phyloP scores from a whole-genome alignment of 2,113 vertebrate species.

The Crotophaga sulcirostris region DNA sequence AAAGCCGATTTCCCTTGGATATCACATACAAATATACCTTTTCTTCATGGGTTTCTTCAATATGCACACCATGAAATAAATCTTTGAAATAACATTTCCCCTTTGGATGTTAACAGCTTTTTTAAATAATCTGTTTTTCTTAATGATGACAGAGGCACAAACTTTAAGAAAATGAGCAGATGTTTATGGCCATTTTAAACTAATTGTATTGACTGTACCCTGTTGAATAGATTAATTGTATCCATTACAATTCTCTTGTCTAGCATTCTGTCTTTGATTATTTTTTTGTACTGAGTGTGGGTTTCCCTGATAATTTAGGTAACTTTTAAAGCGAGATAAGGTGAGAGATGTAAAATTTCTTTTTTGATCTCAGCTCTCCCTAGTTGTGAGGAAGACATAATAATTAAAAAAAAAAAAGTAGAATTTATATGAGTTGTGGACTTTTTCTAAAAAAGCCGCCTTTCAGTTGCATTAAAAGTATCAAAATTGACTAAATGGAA shows the following conservation, averaged over 20 bases:
- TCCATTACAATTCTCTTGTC: constrained; percentile 11
- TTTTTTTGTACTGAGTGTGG: neutral
- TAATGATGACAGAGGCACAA: neutral
- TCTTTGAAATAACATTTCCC: neutral
- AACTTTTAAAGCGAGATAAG: neutral
- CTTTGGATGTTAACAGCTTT: neutral
- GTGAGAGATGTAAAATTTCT: neutral
- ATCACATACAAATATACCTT: neutral
- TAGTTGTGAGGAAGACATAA: constrained; percentile 1
- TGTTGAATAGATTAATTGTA: constrained; percentile 32
- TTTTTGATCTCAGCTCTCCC: neutral
- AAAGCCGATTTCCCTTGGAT: neutral
- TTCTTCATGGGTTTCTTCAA: neutral
- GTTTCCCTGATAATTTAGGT: neutral
- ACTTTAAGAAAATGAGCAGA: neutral
- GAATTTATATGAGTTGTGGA: neutral
- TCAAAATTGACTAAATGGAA: constrained; percentile 64
- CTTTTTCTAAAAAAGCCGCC: constrained; percentile 47
- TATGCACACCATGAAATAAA: neutral
- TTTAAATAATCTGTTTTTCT: constrained; percentile 3
- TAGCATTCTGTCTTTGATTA: neutral
- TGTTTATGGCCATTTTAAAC: constrained; percentile 44
- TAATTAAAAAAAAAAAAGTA: neutral
- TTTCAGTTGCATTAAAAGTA: constrained; percentile 68
- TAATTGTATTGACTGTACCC: constrained; percentile 33